Evolutionary conservation across 2,888 invertebrate species (phyloP), one percentile per base, ranked within the genome.

Genomic region (Oxycera nigricornis): DNA sequence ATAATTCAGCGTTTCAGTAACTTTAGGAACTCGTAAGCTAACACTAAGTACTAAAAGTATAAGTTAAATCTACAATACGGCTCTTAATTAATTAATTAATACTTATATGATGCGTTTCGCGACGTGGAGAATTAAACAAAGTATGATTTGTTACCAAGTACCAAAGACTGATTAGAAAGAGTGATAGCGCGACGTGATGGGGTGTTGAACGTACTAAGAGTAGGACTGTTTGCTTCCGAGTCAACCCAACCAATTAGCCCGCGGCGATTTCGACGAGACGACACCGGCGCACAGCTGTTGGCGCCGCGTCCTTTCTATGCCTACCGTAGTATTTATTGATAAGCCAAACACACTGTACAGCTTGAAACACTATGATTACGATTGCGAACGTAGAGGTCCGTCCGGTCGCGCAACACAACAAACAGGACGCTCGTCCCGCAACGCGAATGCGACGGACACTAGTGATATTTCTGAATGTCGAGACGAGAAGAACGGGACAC

Each of bases 121-220:
- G 39, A 67, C 41, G 65, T 67, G 39, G 70, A 70, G 22, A 70
- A 52, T 50, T 70, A 68, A 68, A 68, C 68, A 68, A 68, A 70
- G 31, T 52, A 52, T 52, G 52, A 75, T 76, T 77, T 76, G 77
- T 77, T 78, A 78, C 77, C 77, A 78, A 74, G 76, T 76, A 77
- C 78, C 78, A 78, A 78, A 78, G 78, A 78, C 78, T 78, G 78
- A 78, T 76, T 76, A 76, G 70, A 74, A 41, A 39, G 55, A 75
- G 55, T 72, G 70, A 65, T 55, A 65, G 72, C 41, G 52, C 6
- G n/a, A n/a, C 24, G 52, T 35, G 24, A 26, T 2, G 31, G 70
- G 55, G 22, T 31, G 26, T 68, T 68, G 7, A 31, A 52, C 3
- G 7, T 68, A 52, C 31, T 68, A 30, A 30, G 22, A 52, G 22